These are phyloP conservation scores for Xerus rutilus DNA, from an alignment of 2,797 vertebrate genomes.

Conservation along the genomic window DNA sequence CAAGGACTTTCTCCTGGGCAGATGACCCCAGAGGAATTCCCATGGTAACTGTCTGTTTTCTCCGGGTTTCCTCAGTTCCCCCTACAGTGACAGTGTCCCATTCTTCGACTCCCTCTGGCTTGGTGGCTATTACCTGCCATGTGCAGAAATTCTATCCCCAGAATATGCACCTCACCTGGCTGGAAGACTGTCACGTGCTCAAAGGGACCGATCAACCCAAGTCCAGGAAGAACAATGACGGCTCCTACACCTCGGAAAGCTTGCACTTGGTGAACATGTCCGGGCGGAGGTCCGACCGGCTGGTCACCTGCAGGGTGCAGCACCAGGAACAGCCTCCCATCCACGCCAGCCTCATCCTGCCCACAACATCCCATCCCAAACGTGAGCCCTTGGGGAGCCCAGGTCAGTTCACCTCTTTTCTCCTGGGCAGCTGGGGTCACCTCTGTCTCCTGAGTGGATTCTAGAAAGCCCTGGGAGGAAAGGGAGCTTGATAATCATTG, in stretches of 20 bases:
- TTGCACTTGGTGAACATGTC: neutral
- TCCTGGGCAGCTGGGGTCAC: neutral
- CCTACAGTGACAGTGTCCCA: constrained; percentile 58
- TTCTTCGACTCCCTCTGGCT: neutral
- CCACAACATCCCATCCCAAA: neutral
- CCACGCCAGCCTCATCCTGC: neutral
- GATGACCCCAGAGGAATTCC: neutral
- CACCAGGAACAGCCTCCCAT: constrained; percentile 48
- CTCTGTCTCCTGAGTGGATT: neutral
- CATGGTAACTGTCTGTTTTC: constrained; percentile 32
- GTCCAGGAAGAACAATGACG: neutral
- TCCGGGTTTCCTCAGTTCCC: constrained; percentile 45
- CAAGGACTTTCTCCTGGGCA: neutral
- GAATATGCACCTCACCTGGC: constrained; percentile 40
- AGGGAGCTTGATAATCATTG: neutral
- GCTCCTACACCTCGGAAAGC: constrained; percentile 25
- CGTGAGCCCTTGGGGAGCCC: neutral
- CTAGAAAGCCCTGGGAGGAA: neutral
- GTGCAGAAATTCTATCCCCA: constrained; percentile 68
- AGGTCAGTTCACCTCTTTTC: constrained; percentile 27
- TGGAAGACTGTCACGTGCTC: constrained; percentile 35
- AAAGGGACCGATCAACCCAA: neutral
- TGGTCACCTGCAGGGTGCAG: constrained; percentile 63
- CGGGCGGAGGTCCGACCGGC: neutral
- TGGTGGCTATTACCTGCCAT: constrained; percentile 41